A percentile compares a stretch with the other conserved stretches of the same genome.
phyloP scores from a whole-genome alignment of 2,797 vertebrate species.

The Halcyon smyrnensis region DNA sequence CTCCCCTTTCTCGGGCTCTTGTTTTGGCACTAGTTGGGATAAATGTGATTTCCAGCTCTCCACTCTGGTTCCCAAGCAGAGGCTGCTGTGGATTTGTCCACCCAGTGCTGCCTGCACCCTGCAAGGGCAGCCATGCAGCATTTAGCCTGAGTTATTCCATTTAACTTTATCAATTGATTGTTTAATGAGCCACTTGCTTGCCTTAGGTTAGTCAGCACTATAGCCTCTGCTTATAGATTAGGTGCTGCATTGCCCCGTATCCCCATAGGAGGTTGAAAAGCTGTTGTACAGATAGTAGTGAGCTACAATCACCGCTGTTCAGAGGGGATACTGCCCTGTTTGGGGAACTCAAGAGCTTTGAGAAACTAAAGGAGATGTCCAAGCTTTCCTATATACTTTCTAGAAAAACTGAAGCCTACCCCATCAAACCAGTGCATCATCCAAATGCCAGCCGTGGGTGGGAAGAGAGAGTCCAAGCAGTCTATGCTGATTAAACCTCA shows the following conservation, averaged over 20 bases:
- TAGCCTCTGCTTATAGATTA: constrained; percentile 4
- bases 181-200: constrained; percentile 59
- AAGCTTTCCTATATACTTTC: not conserved
- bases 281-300: not conserved
- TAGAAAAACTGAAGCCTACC: not conserved
- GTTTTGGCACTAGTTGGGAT: not conserved
- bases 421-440: not conserved
- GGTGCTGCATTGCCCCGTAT: not conserved
- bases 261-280: not conserved
- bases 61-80: not conserved
- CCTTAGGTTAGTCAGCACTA: constrained; percentile 10
- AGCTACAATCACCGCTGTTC: not conserved
- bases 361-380: not conserved
- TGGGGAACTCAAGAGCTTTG: not conserved
- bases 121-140: not conserved
- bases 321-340: not conserved
- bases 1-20: not conserved
- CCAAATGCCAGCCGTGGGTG: not conserved
- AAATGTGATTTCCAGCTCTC: not conserved
- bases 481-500: constrained; percentile 8
- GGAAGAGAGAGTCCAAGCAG: not conserved
- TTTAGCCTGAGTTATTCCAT: not conserved
- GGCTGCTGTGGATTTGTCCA: rapidly evolving
- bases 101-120: not conserved
- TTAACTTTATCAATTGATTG: constrained; percentile 20